Percentiles rank a stretch among this genome's conserved stretches.
phyloP scores from a whole-genome alignment of 2,113 vertebrate genomes.

The Donacobius atricapilla region DNA sequence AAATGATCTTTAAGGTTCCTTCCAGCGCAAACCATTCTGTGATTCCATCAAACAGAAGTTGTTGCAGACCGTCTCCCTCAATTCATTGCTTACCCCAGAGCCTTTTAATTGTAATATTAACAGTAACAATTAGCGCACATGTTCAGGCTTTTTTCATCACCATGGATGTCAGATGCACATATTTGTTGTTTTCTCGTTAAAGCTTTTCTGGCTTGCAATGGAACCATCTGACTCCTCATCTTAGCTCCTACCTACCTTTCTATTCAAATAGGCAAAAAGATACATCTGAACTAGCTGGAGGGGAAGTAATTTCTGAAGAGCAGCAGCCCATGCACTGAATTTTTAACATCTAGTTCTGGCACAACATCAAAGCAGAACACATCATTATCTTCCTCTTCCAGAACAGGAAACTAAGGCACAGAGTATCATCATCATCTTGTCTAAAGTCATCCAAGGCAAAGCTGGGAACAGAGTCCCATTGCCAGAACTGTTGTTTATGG shows the following conservation, averaged over 20 bases:
- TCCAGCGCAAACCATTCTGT: background rate
- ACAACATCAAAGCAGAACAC: background rate
- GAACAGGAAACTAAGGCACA: background rate
- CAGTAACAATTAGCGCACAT: background rate
- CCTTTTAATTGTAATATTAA: background rate
- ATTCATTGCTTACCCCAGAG: background rate
- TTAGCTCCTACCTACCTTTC: background rate
- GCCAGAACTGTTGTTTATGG: background rate
- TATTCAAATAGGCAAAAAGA: background rate
- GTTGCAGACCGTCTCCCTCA: background rate
- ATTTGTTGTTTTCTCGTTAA: background rate
- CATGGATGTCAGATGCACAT: background rate
- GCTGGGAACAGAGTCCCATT: background rate
- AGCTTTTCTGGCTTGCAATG: background rate
- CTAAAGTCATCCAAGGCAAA: background rate
- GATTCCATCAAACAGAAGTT: background rate
- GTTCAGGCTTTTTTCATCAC: background rate
- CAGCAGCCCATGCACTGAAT: slow-evolving; percentile 5
- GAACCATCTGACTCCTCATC: background rate
- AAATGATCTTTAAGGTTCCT: background rate
- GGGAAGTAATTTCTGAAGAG: background rate
- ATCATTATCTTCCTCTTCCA: background rate
- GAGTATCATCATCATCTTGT: background rate
- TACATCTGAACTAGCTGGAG: background rate
- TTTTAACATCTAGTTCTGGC: background rate